These are phyloP conservation scores for Poeciliopsis gracilis DNA, from an alignment of 2,797 vertebrate genomes.

Conservation along the genomic window DNA sequence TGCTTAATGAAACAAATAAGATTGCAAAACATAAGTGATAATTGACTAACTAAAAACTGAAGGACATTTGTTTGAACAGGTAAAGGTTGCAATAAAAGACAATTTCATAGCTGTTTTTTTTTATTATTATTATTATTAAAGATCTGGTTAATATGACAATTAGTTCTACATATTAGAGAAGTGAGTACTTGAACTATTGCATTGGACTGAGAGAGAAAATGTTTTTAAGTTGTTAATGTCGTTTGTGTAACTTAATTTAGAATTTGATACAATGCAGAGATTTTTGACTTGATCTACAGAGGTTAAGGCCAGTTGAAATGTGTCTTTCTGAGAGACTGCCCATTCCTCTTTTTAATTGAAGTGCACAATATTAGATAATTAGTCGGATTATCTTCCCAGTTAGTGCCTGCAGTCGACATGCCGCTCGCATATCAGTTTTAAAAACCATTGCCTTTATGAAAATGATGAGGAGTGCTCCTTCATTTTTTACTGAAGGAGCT, in stretches of 20 bases:
- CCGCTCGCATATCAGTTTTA: background rate
- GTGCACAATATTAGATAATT: background rate
- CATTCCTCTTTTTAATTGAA: background rate
- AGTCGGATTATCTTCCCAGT: background rate
- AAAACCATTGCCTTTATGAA: background rate
- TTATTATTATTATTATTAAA: no score
- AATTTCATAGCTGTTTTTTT: background rate
- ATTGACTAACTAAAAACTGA: background rate
- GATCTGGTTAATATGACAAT: background rate
- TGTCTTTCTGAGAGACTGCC: background rate
- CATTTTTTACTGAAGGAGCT: no score
- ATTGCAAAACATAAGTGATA: background rate
- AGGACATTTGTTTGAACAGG: background rate
- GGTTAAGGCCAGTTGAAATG: background rate
- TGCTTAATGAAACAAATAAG: background rate
- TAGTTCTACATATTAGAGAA: background rate
- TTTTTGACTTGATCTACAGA: background rate
- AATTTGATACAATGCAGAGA: background rate
- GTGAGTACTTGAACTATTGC: background rate
- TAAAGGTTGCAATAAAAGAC: background rate
- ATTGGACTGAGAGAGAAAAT: background rate
- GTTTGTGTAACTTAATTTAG: background rate
- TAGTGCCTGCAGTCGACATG: background rate
- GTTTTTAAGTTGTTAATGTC: background rate
- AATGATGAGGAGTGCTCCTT: background rate